phyloP scores from a whole-genome alignment of 1,140 invertebrate genomes.

The Lamellibrachia luymesi region DNA sequence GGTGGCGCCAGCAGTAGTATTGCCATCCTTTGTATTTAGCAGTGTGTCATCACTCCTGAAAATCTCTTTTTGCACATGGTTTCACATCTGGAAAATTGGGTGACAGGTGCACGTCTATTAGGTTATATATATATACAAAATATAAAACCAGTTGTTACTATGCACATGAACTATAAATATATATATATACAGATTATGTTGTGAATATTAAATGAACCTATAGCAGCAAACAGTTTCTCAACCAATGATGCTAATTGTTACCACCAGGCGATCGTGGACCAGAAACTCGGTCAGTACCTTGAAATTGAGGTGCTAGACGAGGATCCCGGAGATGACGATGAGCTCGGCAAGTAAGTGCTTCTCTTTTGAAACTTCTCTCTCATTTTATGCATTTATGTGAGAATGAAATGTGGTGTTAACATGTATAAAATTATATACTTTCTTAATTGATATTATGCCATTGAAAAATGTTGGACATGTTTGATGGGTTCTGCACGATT shows the following conservation, averaged over 20 bases:
- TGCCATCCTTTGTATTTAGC: too few species aligned
- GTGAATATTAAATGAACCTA: background rate
- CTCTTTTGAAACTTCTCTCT: background rate
- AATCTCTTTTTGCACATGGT: too few species aligned
- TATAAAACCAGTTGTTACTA: too few species aligned
- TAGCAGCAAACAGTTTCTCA: background rate
- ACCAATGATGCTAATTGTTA: background rate
- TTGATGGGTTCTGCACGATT: too few species aligned
- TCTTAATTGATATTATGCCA: too few species aligned
- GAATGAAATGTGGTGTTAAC: background rate
- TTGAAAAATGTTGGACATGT: too few species aligned
- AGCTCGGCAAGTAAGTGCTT: slow-evolving; percentile 50
- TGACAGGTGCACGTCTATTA: too few species aligned
- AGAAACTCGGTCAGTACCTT: slow-evolving; percentile 71
- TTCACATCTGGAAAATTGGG: too few species aligned
- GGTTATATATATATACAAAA: too few species aligned
- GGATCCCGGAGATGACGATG: slow-evolving; percentile 75
- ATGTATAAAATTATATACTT: too few species aligned
- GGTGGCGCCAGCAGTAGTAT: too few species aligned
- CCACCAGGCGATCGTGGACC: slow-evolving; percentile 54
- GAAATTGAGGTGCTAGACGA: slow-evolving; percentile 79
- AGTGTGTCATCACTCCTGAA: too few species aligned
- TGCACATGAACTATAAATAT: background rate
- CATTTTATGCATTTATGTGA: background rate
- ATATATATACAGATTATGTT: background rate